Evolutionary conservation across 2,113 vertebrate genomes (phyloP).

Genomic region (Protomyctophum bolini): DNA sequence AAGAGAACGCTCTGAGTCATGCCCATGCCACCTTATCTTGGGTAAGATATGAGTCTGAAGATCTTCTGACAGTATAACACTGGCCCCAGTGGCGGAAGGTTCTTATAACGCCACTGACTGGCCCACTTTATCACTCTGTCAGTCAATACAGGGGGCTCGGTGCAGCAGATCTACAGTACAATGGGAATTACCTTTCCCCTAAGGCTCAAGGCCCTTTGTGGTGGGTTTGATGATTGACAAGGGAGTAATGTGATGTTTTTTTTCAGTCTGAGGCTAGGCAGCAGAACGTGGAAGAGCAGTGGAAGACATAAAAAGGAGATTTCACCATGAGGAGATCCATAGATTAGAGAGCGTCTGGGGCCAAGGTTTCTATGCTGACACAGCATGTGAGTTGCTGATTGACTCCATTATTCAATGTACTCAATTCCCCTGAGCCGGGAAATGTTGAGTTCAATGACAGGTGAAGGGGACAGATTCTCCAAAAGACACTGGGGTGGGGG

Average conservation of each 20-base stretch:
- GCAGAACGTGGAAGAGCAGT: constrained; percentile 18
- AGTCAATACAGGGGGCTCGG: constrained; percentile 6
- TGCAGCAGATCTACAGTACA: neutral
- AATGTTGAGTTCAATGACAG: too few species aligned
- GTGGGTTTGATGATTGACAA: constrained; percentile 25
- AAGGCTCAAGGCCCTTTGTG: constrained; percentile 38
- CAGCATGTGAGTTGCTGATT: too few species aligned
- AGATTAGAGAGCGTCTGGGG: neutral
- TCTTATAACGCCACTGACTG: too few species aligned
- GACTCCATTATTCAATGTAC: too few species aligned
- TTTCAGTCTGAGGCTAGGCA: neutral
- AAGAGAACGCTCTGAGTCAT: too few species aligned
- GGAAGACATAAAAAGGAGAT: constrained; percentile 25
- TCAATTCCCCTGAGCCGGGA: too few species aligned
- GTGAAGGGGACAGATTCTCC: too few species aligned
- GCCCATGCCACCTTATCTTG: too few species aligned
- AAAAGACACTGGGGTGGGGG: too few species aligned
- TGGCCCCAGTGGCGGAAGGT: too few species aligned
- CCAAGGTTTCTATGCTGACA: neutral
- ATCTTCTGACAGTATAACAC: neutral
- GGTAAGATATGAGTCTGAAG: neutral
- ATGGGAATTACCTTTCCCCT: constrained; percentile 1
- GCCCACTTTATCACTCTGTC: neutral
- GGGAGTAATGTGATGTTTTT: neutral
- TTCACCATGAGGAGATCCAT: neutral